phyloP scores from a whole-genome alignment of 2,888 invertebrate species.

The Eurois occulta region DNA sequence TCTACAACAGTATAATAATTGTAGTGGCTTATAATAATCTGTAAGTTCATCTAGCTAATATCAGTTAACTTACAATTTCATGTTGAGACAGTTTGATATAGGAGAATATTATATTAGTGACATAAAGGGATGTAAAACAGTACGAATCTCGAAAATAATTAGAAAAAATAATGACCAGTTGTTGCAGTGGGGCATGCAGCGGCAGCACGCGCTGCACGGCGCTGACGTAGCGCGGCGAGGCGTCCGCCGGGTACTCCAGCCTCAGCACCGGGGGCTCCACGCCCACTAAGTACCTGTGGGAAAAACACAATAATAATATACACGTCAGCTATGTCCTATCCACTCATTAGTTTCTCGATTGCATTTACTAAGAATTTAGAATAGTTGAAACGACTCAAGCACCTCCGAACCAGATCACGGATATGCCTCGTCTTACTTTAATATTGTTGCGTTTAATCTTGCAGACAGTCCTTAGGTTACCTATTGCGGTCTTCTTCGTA shows the following conservation, averaged over 20 bases:
- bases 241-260: constrained; percentile 92
- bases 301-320: constrained; percentile 87
- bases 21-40: neutral
- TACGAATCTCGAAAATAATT: neutral
- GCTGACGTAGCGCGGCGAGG: constrained; percentile 93
- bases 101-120: neutral
- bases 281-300: constrained; percentile 94
- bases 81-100: neutral
- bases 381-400: neutral
- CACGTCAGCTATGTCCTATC: neutral
- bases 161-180: constrained; percentile 75
- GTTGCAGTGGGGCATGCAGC: constrained; percentile 85
- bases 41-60: neutral
- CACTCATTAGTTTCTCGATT: neutral
- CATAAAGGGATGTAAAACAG: neutral
- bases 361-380: neutral
- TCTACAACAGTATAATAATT: neutral
- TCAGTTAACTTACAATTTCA: neutral
- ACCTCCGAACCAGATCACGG: neutral
- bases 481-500: neutral
- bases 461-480: neutral
- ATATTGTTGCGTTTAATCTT: neutral
- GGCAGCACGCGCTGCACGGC: constrained; percentile 91
- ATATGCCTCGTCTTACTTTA: neutral
- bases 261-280: constrained; percentile 96